A percentile compares a stretch with the other conserved stretches of the same genome.
Conservation (phyloP, 2,797 vertebrate genomes). For the Mionectes olivaceus region DNA sequence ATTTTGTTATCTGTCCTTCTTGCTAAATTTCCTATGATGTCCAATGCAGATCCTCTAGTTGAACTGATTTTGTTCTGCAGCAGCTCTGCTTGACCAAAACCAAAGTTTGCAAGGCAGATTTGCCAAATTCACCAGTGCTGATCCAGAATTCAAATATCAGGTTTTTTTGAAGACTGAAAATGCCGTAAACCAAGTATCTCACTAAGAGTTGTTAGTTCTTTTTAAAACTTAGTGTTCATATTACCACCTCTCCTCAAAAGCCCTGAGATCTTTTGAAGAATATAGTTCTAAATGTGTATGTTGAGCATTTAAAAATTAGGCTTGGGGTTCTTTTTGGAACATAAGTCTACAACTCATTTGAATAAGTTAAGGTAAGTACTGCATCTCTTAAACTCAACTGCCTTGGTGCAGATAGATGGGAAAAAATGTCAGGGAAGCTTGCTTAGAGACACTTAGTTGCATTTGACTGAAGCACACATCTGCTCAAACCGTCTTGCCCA, state of each 20-base stretch:
- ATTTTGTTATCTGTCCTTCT: background rate
- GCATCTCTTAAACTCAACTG: background rate
- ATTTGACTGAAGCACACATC: background rate
- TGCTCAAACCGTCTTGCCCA: background rate
- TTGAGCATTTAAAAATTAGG: background rate
- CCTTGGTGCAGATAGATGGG: background rate
- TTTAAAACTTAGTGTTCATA: background rate
- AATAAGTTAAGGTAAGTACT: background rate
- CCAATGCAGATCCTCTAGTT: background rate
- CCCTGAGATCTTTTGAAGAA: background rate
- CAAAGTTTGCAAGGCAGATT: background rate
- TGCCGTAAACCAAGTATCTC: background rate
- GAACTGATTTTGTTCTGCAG: background rate
- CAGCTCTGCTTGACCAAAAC: background rate
- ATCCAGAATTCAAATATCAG: background rate
- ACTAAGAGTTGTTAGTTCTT: background rate
- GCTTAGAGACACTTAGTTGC: background rate
- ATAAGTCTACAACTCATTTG: background rate
- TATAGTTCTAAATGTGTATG: background rate
- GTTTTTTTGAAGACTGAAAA: background rate
- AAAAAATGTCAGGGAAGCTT: background rate
- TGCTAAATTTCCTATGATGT: background rate
- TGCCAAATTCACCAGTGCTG: background rate
- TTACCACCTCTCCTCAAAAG: background rate
- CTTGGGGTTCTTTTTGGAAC: background rate